phyloP scores from a whole-genome alignment of 2,113 vertebrate genomes.

The Amphiprion ocellaris region DNA sequence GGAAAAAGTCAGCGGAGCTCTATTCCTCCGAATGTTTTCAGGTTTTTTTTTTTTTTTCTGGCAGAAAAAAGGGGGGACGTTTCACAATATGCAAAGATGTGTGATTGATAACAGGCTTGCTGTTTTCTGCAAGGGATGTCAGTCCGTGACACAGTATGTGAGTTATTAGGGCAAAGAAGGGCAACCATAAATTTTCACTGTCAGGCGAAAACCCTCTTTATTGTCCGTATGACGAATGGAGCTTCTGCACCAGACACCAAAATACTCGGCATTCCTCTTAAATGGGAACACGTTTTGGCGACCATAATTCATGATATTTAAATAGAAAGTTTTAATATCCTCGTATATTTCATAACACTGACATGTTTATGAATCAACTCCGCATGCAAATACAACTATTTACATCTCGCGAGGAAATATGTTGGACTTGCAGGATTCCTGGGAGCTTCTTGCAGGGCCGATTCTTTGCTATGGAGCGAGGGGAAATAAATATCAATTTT shows the following conservation, averaged over 20 bases:
- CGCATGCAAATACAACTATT: slow-evolving; percentile 97
- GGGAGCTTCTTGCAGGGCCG: slow-evolving; percentile 19
- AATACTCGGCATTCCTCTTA: slow-evolving; percentile 97
- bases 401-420: slow-evolving; percentile 88
- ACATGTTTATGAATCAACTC: slow-evolving; percentile 98
- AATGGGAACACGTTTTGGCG: slow-evolving; percentile 98
- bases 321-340: slow-evolving; percentile 99
- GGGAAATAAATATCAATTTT: neutral
- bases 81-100: slow-evolving; percentile 84
- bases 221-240: slow-evolving; percentile 99
- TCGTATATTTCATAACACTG: slow-evolving; percentile 94
- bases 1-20: slow-evolving; percentile 12
- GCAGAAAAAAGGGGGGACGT: slow-evolving; percentile 46
- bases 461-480: slow-evolving; percentile 8
- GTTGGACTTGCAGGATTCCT: slow-evolving; percentile 59
- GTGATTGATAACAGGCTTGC: slow-evolving; percentile 94
- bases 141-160: slow-evolving; percentile 96
- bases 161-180: slow-evolving; percentile 99
- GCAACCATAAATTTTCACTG: slow-evolving; percentile 99
- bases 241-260: slow-evolving; percentile 97
- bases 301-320: slow-evolving; percentile 99
- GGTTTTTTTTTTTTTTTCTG: slow-evolving; percentile 45
- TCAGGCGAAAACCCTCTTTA: slow-evolving; percentile 99
- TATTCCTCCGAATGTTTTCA: slow-evolving; percentile 46
- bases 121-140: slow-evolving; percentile 96